A percentile compares a stretch with the other conserved stretches of the same genome.
Conservation (phyloP, 2,113 vertebrate species). For the Benitochromis conjunctus region DNA sequence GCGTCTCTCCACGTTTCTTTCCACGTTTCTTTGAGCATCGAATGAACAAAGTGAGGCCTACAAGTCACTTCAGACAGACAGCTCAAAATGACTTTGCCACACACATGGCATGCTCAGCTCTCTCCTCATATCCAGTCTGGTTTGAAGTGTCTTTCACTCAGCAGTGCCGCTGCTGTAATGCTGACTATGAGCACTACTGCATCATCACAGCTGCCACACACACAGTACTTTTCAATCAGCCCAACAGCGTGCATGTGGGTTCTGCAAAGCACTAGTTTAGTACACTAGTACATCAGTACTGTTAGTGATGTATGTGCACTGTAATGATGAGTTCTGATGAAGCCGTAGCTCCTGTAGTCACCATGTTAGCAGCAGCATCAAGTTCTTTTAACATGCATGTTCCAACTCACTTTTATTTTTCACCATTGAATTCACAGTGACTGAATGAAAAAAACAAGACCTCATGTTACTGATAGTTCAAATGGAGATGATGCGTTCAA, state of each 20-base stretch:
- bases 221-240: neutral
- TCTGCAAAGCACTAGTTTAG: neutral
- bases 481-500: neutral
- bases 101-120: neutral
- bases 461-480: neutral
- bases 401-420: neutral
- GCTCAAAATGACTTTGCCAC: neutral
- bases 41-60: neutral
- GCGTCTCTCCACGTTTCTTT: neutral
- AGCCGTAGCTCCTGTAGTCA: accelerated
- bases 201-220: neutral
- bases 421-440: neutral
- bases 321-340: neutral
- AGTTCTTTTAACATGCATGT: neutral
- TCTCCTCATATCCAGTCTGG: neutral
- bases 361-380: neutral
- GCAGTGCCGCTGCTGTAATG: neutral
- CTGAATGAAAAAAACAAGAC: neutral
- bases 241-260: neutral
- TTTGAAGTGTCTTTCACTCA: neutral
- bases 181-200: neutral
- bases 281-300: too few species aligned
- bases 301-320: neutral
- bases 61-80: neutral
- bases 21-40: neutral